Evolutionary conservation across 2,113 vertebrate genomes (phyloP).

Genomic region (Tursiops truncatus): DNA sequence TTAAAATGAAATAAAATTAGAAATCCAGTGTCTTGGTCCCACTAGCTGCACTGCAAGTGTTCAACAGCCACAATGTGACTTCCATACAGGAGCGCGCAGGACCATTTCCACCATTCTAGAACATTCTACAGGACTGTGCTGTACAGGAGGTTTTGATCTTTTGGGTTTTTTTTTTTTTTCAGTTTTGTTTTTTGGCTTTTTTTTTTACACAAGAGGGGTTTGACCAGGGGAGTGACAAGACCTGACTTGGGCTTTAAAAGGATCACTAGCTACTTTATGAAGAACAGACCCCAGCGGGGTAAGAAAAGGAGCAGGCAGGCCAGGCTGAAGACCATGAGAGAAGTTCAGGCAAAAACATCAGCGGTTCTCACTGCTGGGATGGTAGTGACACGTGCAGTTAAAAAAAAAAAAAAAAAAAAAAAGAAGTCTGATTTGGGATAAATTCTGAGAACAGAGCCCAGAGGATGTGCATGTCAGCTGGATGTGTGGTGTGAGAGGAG

Average conservation of each 20-base stretch:
- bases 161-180: background rate
- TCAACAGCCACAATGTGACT: background rate
- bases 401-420: background rate
- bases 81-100: background rate
- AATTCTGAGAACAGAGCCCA: background rate
- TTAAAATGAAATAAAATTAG: background rate
- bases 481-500: no score
- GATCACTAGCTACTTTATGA: background rate
- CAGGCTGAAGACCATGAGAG: no score
- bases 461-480: background rate
- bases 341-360: background rate
- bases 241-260: background rate
- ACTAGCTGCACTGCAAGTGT: background rate
- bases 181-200: background rate
- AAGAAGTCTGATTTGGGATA: background rate
- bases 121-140: background rate
- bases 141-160: background rate
- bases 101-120: background rate
- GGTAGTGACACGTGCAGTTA: fast-evolving
- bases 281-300: fast-evolving
- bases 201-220: background rate
- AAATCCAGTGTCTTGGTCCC: background rate
- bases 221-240: background rate
- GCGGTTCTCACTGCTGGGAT: background rate
- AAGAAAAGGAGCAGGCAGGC: background rate